Evolutionary conservation across 2,797 vertebrate species (phyloP).

Genomic region (Heterohyrax brucei): DNA sequence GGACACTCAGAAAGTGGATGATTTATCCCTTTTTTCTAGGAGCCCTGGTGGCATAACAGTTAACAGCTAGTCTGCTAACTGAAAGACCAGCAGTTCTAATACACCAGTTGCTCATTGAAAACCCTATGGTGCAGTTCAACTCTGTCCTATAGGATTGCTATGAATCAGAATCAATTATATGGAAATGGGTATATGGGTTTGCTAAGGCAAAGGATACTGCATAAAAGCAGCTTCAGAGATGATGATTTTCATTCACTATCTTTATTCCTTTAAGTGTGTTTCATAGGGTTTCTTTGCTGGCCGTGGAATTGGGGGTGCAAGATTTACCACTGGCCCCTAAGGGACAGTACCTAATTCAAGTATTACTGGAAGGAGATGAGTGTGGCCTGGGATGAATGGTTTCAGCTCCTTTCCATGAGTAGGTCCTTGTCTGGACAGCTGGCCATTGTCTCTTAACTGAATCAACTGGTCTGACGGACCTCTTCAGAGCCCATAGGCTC

Average conservation of each 20-base stretch:
- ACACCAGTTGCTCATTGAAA: no score
- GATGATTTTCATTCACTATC: not conserved
- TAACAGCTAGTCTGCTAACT: no score
- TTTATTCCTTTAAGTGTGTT: not conserved
- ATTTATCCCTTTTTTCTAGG: not conserved
- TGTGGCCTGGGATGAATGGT: not conserved
- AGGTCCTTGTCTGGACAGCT: not conserved
- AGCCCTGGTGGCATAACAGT: no score
- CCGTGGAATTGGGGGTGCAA: not conserved
- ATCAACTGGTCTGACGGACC: not conserved
- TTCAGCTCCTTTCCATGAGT: not conserved
- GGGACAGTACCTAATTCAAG: not conserved
- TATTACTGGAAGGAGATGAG: not conserved
- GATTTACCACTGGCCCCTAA: not conserved
- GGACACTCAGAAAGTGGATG: not conserved
- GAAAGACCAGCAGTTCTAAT: no score
- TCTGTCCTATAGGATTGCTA: no score
- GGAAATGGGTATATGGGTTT: no score
- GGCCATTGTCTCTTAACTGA: not conserved
- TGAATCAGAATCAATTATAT: not conserved
- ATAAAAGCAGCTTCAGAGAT: not conserved
- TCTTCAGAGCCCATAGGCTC: no score
- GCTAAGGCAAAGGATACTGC: not conserved
- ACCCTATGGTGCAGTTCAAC: no score
- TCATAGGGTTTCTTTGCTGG: not conserved